phyloP scores from a whole-genome alignment of 2,797 vertebrate genomes.

The Phataginus tetradactyla region DNA sequence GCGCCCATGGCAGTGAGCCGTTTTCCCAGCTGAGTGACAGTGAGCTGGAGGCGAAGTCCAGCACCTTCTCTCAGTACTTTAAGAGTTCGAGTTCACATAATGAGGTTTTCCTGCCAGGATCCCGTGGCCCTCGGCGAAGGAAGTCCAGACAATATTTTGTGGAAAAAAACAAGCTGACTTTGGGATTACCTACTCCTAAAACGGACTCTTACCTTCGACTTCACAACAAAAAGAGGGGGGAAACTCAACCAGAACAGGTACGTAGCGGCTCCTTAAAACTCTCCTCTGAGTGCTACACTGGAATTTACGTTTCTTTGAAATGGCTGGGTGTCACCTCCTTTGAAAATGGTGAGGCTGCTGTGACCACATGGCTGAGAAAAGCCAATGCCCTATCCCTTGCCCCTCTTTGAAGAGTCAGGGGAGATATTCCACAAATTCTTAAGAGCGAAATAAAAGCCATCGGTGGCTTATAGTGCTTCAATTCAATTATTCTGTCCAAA shows the following conservation, averaged over 20 bases:
- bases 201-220: conserved; percentile 88
- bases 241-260: conserved; percentile 85
- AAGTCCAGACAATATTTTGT: conserved; percentile 87
- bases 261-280: conserved; percentile 15
- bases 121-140: conserved; percentile 6
- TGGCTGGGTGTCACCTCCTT: neutral
- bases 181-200: conserved; percentile 86
- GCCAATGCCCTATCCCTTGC: neutral
- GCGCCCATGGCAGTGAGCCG: neutral
- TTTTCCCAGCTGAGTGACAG: conserved; percentile 30
- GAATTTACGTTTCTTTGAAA: neutral
- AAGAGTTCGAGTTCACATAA: conserved; percentile 45
- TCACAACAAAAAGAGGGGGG: conserved; percentile 84
- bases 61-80: neutral
- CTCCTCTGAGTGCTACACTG: neutral
- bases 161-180: conserved; percentile 90
- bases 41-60: neutral
- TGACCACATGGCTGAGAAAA: neutral
- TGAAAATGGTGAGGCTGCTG: neutral
- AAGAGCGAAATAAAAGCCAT: conserved; percentile 12
- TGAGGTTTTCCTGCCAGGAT: conserved; percentile 26
- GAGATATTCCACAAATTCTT: neutral
- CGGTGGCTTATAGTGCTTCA: neutral
- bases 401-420: neutral
- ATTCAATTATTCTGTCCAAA: neutral